Evolutionary conservation across 2,797 vertebrate genomes (phyloP), one percentile per base, ranked within the genome.

Genomic region (Chelonia mydas): DNA sequence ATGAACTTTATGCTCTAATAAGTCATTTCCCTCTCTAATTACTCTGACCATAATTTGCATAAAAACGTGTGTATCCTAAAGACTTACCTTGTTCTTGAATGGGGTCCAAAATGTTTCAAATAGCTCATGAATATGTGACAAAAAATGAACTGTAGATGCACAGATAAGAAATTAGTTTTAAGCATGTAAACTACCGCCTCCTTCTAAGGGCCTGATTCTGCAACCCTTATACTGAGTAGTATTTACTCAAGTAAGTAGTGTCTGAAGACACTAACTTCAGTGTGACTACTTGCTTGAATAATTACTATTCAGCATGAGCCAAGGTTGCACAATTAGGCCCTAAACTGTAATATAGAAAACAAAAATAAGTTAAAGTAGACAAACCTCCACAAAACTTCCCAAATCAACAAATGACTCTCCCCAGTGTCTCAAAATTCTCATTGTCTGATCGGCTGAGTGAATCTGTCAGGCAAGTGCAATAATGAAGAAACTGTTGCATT

Each of bases 401-500:
- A 72, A 41, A 72, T 37, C 37, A 72, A 47, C 45, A 49, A 47
- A 45, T 17, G 45, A 49, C 15, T 49, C 45, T 49, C 74, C 45
- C 15, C 65, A 11, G 21, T 49, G 45, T 77, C 45, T 15, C 2
- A 10, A 31, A 47, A 47, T 49, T 77, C 74, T 77, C 21, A 74
- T 76, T 49, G 74, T 77, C 23, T 31, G 27, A 77, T 49, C 3
- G 11, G 15, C 27, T 16, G 15, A 49, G 27, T 77, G 25, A 77
- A 77, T 28, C 25, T 31, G 13, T 77, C 74, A 49, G 41, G 8
- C 12, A 81, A 12, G 7, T 19, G 23, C 78, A 50, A 11, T 81
- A 7, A 1, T 74, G 4, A 1, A 37, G 31, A 28, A 11, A 7
- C 17, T 2, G 3, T 65, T 85, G 3, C 3, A 1, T 12, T 68